Evolutionary conservation across 1,140 invertebrate species (phyloP).

Genomic region (Drosophila kurseongensis): DNA sequence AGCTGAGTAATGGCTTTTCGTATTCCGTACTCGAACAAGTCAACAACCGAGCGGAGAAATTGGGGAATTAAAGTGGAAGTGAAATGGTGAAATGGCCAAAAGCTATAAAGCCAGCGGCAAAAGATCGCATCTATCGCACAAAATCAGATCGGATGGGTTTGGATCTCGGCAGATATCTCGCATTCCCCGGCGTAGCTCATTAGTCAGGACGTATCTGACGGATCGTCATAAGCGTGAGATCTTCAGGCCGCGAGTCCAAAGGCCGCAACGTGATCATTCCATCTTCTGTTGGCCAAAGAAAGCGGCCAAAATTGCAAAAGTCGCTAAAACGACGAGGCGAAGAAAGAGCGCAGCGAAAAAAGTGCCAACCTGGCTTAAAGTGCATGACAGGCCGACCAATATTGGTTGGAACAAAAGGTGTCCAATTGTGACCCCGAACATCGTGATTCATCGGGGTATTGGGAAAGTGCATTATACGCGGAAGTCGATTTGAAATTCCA

Average conservation of each 20-base stretch:
- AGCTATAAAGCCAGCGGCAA: conserved; percentile 12
- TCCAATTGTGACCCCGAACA: conserved; percentile 46
- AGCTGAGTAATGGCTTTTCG: conserved; percentile 32
- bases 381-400: conserved; percentile 16
- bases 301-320: conserved; percentile 52
- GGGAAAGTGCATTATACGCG: conserved; percentile 41
- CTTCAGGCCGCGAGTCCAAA: conserved; percentile 19
- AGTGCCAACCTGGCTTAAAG: conserved; percentile 29
- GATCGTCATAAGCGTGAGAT: conserved; percentile 7
- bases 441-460: conserved; percentile 38
- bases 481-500: conserved; percentile 33
- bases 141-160: neutral
- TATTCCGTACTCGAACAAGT: conserved; percentile 41
- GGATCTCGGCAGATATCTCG: neutral
- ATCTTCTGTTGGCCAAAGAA: conserved; percentile 41
- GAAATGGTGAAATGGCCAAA: conserved; percentile 49
- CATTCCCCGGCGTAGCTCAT: conserved; percentile 17
- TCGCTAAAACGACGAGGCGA: conserved; percentile 16
- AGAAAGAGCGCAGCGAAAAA: conserved; percentile 17
- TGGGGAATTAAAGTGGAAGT: conserved; percentile 57
- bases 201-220: conserved; percentile 14
- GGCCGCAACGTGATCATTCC: conserved; percentile 31
- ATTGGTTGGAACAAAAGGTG: conserved; percentile 32
- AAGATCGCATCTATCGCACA: conserved; percentile 6
- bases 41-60: conserved; percentile 61